Conservation (phyloP, 2,888 invertebrate species). For the Thera britannica region DNA sequence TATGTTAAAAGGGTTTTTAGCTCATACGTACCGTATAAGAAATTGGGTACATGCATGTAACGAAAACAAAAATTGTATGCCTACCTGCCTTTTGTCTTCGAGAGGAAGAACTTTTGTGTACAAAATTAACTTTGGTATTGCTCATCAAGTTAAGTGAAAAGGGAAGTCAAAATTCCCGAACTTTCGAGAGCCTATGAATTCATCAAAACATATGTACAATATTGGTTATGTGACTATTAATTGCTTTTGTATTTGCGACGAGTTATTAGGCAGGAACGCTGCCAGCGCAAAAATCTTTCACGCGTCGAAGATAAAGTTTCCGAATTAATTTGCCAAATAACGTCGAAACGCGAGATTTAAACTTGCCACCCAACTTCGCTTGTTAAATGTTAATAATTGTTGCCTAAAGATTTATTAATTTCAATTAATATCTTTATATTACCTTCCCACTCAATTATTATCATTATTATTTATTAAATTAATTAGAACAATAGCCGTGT, state of each 20-base stretch:
- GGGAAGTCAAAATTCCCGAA: neutral
- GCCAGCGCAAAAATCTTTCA: conserved; percentile 73
- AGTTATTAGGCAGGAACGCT: conserved; percentile 67
- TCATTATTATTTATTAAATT: no score
- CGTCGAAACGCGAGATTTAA: conserved; percentile 78
- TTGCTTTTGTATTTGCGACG: conserved; percentile 35
- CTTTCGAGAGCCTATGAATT: neutral
- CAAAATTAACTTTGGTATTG: no score
- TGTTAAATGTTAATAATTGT: conserved; percentile 81
- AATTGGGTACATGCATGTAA: no score
- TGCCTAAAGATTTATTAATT: conserved; percentile 61
- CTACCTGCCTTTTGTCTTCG: no score
- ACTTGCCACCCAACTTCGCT: conserved; percentile 74
- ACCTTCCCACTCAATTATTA: neutral
- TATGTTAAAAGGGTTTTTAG: no score
- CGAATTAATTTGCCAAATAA: conserved; percentile 81
- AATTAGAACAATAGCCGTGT: no score
- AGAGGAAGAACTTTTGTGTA: no score
- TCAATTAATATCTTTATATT: neutral
- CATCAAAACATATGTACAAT: neutral
- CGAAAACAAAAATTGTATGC: no score
- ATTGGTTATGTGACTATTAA: neutral
- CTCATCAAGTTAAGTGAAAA: neutral
- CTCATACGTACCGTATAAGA: no score
- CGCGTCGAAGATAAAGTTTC: conserved; percentile 74